Evolutionary conservation across 2,888 invertebrate species (phyloP).

Genomic region (Cephus pulcher): DNA sequence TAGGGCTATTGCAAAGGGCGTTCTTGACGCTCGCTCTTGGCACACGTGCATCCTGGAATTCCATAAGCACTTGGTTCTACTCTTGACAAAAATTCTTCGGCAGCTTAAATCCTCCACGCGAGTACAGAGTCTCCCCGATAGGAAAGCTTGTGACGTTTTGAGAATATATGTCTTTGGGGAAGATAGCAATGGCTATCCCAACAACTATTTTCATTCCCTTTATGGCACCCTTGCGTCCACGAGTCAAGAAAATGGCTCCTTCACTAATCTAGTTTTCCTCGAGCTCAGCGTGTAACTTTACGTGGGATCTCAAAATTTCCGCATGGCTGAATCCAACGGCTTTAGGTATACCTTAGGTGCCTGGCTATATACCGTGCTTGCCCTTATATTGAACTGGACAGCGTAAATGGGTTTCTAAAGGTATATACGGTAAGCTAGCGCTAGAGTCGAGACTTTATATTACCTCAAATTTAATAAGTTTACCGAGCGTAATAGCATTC

Average conservation of each 20-base stretch:
- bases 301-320: neutral
- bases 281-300: neutral
- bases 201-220: slow-evolving; percentile 2
- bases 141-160: neutral
- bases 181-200: neutral
- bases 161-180: neutral
- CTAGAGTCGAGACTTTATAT: neutral
- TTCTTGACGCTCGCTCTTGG: neutral
- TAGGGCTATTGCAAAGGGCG: neutral
- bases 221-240: neutral
- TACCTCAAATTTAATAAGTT: neutral
- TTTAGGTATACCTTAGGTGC: neutral
- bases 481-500: neutral
- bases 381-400: neutral
- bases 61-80: neutral
- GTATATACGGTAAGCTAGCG: neutral
- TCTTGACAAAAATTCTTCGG: neutral
- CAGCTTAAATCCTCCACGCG: neutral
- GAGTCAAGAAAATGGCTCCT: neutral
- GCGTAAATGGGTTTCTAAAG: neutral
- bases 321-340: neutral
- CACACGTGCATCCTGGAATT: neutral
- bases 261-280: neutral
- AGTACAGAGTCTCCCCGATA: neutral
- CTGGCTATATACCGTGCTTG: neutral